Evolutionary conservation across 2,888 invertebrate genomes (phyloP).

Genomic region (Mesorhabditis belari): DNA sequence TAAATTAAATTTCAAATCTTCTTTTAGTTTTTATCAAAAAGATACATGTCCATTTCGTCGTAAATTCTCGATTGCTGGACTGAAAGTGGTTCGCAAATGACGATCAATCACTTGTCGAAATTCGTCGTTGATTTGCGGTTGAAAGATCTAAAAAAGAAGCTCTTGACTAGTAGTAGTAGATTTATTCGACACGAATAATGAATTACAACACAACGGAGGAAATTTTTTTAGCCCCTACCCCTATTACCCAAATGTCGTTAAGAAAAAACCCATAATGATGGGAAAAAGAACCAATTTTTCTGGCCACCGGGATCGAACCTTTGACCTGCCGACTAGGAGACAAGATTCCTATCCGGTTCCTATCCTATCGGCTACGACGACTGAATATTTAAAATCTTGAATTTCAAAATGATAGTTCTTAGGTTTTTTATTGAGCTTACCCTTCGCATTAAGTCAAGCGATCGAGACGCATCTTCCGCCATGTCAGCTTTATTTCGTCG

Average conservation of each 20-base stretch:
- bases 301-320: too few relatives aligned
- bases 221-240: not conserved
- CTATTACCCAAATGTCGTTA: too few relatives aligned
- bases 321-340: too few relatives aligned
- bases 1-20: not conserved
- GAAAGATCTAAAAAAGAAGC: conserved; percentile 27
- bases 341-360: too few relatives aligned
- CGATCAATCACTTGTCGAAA: conserved; percentile 45
- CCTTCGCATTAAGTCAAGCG: conserved; percentile 43
- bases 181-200: not conserved
- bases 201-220: not conserved
- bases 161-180: not conserved
- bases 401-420: not conserved
- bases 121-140: conserved; percentile 37
- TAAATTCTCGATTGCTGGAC: conserved; percentile 50
- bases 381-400: not conserved
- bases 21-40: not conserved
- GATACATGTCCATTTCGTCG: conserved; percentile 42
- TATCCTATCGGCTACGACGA: not conserved
- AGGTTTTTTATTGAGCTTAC: conserved; percentile 13
- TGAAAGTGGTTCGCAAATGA: conserved; percentile 43
- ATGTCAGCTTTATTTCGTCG: conserved; percentile 41
- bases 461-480: conserved; percentile 39
- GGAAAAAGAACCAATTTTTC: too few relatives aligned
- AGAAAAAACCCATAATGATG: too few relatives aligned